Percentiles rank a stretch among this genome's conserved stretches.
These are phyloP conservation scores for Coelogynopora nodosa DNA, from an alignment of 2,888 invertebrate genomes.

Conservation along the genomic window DNA sequence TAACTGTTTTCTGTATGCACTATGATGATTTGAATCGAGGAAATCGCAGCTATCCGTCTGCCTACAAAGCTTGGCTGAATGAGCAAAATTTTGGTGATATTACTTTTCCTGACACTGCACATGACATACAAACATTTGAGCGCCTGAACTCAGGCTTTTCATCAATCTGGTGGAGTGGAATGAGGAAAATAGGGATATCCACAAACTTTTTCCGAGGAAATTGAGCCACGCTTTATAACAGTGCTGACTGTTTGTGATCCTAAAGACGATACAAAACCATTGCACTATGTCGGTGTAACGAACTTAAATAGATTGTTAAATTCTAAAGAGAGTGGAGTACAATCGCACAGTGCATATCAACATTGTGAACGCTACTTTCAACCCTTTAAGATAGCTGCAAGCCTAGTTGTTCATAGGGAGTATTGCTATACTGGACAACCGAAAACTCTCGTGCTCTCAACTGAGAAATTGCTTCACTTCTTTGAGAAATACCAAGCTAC, in stretches of 20 bases:
- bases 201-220: not conserved
- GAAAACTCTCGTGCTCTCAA: not conserved
- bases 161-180: not conserved
- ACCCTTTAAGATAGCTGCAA: not conserved
- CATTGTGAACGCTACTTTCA: not conserved
- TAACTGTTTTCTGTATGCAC: too few relatives aligned
- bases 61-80: too few relatives aligned
- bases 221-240: not conserved
- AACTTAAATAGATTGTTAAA: not conserved
- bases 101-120: not conserved
- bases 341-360: not conserved
- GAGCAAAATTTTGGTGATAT: not conserved
- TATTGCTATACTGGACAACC: not conserved
- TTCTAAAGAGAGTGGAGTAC: not conserved
- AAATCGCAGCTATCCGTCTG: too few relatives aligned
- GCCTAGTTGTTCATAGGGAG: not conserved
- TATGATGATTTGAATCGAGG: too few relatives aligned
- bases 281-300: not conserved
- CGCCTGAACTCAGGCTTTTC: not conserved
- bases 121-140: not conserved
- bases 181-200: not conserved
- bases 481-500: not conserved
- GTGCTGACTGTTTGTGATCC: not conserved
- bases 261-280: not conserved
- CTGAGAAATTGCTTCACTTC: not conserved